phyloP scores from a whole-genome alignment of 1,140 invertebrate species.

The Bombus confusus region DNA sequence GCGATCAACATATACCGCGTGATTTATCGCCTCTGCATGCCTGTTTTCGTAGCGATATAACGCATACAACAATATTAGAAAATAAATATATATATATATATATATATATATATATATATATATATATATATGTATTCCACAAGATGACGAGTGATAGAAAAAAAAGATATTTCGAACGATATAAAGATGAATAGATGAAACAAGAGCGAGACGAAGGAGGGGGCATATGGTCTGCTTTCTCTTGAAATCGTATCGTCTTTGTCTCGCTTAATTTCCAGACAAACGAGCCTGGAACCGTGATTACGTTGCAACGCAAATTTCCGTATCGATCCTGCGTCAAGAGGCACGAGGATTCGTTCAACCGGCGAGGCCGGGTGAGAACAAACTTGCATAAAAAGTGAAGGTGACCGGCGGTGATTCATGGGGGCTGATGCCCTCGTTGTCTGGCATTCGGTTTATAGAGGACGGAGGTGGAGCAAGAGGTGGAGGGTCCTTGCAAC shows the following conservation, averaged over 20 bases:
- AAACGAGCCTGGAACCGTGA: background rate
- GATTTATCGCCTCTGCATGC: constrained; percentile 10
- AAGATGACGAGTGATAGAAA: no score
- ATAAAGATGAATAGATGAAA: no score
- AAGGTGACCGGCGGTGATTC: constrained; percentile 79
- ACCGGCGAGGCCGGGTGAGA: constrained; percentile 63
- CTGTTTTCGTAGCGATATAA: background rate
- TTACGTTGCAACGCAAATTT: constrained; percentile 20
- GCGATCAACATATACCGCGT: background rate
- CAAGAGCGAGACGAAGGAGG: background rate
- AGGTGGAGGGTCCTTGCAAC: constrained; percentile 58
- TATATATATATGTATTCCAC: no score
- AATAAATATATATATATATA: no score
- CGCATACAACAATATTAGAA: no score
- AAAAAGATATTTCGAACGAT: no score
- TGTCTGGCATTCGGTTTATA: constrained; percentile 74
- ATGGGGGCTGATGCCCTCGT: constrained; percentile 79
- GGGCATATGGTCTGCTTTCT: no score
- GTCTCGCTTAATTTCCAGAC: background rate
- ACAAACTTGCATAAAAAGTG: constrained; percentile 79
- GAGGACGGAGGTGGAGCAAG: constrained; percentile 59
- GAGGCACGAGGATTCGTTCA: constrained; percentile 42
- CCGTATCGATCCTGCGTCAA: constrained; percentile 28
- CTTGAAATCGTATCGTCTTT: background rate
- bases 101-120: no score